Evolutionary conservation across 2,113 vertebrate species (phyloP).

Genomic region (Lophura nycthemera): DNA sequence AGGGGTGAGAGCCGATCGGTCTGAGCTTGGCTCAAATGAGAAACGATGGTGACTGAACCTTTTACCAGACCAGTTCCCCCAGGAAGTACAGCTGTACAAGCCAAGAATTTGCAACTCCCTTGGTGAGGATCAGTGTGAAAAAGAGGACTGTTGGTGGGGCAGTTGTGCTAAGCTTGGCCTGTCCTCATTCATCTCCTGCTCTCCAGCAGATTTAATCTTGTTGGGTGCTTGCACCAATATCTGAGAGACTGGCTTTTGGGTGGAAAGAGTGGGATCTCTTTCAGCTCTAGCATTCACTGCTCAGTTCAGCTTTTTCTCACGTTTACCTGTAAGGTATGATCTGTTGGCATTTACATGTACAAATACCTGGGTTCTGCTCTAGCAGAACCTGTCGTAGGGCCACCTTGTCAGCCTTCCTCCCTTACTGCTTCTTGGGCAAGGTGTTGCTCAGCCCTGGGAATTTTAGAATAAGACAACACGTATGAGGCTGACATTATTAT

Average conservation of each 20-base stretch:
- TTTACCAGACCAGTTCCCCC: neutral
- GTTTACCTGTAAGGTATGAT: neutral
- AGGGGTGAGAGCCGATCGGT: neutral
- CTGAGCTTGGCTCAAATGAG: neutral
- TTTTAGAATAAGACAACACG: neutral
- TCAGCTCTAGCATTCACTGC: neutral
- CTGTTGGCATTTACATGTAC: neutral
- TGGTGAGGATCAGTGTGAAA: neutral
- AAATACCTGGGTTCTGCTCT: neutral
- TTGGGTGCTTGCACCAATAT: accelerated
- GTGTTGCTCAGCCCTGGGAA: neutral
- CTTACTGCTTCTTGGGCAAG: accelerated
- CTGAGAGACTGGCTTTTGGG: neutral
- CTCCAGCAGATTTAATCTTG: neutral
- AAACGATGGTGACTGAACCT: neutral
- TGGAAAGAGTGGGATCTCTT: neutral
- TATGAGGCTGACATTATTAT: accelerated
- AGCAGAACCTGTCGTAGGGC: neutral
- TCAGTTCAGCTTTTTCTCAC: neutral
- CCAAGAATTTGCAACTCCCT: neutral
- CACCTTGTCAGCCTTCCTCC: neutral
- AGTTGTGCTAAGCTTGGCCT: neutral
- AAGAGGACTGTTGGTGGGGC: neutral
- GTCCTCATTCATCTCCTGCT: neutral
- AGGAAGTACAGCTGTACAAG: neutral